phyloP scores from a whole-genome alignment of 2,113 vertebrate genomes.

The Piprites chloris region DNA sequence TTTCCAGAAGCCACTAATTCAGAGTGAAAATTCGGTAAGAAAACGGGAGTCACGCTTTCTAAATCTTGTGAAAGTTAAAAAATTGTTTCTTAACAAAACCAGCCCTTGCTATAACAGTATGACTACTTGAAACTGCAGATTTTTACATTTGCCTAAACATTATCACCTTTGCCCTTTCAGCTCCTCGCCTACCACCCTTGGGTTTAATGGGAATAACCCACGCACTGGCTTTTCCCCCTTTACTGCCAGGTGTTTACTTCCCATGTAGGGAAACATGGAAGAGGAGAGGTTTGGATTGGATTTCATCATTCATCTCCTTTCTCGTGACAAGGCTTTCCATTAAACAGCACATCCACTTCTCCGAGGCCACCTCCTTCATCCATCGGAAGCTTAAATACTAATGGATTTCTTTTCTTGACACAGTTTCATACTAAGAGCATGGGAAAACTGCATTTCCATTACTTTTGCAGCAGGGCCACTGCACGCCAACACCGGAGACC shows the following conservation, averaged over 20 bases:
- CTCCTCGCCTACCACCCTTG: not conserved
- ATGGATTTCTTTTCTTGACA: not conserved
- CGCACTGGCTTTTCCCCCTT: not conserved
- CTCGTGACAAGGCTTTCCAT: not conserved
- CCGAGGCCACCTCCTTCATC: not conserved
- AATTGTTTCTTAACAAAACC: not conserved
- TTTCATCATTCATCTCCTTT: not conserved
- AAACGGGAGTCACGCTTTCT: accelerated
- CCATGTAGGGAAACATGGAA: not conserved
- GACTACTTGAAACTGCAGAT: not conserved
- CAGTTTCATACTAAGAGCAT: not conserved
- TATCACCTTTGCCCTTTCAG: not conserved
- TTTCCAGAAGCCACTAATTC: not conserved
- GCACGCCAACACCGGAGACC: not conserved
- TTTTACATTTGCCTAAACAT: not conserved
- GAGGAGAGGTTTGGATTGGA: not conserved
- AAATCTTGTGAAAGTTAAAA: not conserved
- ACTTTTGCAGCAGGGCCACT: not conserved
- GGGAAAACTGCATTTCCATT: not conserved
- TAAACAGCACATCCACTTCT: not conserved
- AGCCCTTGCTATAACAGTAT: not conserved
- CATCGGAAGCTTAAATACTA: not conserved
- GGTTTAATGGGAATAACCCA: not conserved
- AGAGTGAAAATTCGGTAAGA: not conserved
- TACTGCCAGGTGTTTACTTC: not conserved